Conservation (phyloP, 2,113 vertebrate genomes). For the Garra rufa region DNA sequence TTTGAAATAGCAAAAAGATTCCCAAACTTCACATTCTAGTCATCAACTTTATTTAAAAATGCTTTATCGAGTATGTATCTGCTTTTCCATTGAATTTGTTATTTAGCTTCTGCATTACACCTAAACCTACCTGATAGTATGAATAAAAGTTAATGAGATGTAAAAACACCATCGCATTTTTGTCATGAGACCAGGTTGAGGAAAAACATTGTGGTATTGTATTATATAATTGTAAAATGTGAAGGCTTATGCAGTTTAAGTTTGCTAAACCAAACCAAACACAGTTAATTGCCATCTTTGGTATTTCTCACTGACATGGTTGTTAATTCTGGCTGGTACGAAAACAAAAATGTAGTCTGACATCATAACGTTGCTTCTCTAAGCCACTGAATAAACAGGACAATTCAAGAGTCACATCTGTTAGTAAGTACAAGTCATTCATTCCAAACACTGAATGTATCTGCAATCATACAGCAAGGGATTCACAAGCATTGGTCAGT, state of each 20-base stretch:
- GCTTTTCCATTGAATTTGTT: too few relatives aligned
- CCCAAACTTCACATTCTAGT: too few relatives aligned
- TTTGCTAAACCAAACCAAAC: neutral
- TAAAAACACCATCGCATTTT: too few relatives aligned
- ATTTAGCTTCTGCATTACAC: too few relatives aligned
- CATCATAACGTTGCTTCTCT: neutral
- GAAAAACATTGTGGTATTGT: neutral
- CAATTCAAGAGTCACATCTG: neutral
- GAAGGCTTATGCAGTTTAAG: neutral
- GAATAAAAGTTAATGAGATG: too few relatives aligned
- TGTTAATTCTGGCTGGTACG: neutral
- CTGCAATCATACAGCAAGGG: neutral
- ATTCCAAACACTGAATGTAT: neutral
- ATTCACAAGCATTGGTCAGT: neutral
- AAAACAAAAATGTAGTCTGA: neutral
- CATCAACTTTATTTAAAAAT: too few relatives aligned
- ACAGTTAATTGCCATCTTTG: neutral
- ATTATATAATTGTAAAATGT: neutral
- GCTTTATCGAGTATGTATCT: too few relatives aligned
- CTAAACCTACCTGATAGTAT: too few relatives aligned
- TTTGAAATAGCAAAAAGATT: too few relatives aligned
- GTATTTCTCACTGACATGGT: neutral
- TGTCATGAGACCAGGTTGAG: too few relatives aligned
- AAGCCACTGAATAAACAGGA: neutral
- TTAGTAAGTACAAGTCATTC: neutral